A percentile compares a stretch with the other conserved stretches of the same genome.
Conservation (phyloP, 1,140 invertebrate genomes). For the Meloidogyne chitwoodi region DNA sequence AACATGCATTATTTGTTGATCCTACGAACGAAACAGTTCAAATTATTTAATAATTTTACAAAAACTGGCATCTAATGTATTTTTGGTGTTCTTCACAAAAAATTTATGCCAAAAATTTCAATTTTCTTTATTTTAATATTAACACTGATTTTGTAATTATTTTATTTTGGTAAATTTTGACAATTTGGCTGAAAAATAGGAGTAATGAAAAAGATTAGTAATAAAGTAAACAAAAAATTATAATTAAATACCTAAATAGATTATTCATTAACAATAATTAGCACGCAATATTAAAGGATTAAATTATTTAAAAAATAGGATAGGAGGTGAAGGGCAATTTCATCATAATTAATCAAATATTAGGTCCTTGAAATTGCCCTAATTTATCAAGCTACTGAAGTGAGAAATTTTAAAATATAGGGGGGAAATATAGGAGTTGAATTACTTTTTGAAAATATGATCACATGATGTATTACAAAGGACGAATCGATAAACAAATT, state of each 20-base stretch:
- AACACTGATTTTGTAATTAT: too few species aligned
- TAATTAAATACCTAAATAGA: not conserved
- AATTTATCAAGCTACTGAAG: too few species aligned
- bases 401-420: not conserved
- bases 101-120: too few species aligned
- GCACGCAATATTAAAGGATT: not conserved
- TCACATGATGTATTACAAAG: slow-evolving; percentile 4
- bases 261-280: not conserved
- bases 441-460: not conserved
- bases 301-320: not conserved
- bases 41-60: not conserved
- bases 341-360: not conserved
- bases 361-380: too few species aligned
- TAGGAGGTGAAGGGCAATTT: not conserved
- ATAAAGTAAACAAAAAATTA: too few species aligned
- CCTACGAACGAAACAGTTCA: not conserved
- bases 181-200: too few species aligned
- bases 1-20: slow-evolving; percentile 16
- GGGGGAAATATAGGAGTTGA: not conserved
- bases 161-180: too few species aligned
- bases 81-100: too few species aligned
- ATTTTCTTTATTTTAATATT: too few species aligned
- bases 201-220: too few species aligned
- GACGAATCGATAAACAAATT: slow-evolving; percentile 19
- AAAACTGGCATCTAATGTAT: not conserved